Evolutionary conservation across 2,113 vertebrate species (phyloP), one percentile per base, ranked within the genome.

Genomic region (Gavialis gangeticus): DNA sequence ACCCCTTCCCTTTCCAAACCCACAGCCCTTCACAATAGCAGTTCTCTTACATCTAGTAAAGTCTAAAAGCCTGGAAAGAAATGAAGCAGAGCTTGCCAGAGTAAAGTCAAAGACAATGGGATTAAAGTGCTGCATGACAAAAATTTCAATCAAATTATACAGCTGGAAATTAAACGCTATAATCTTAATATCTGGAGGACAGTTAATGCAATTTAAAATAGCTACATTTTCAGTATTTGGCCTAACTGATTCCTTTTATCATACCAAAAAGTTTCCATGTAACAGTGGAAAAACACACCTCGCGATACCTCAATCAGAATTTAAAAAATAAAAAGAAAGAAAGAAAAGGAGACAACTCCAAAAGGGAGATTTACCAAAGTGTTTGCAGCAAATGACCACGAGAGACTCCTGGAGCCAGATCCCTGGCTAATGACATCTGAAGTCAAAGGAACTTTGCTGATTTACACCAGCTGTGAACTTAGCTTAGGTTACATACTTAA

Each of bases 221-320:
- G 2, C 16, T 58, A 66, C n/a, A 19, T 24, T 60, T 56, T 46
- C 79, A 75, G 64, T 69, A 28, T 88, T 92, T 79, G 75, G 91
- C 93, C 54, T 21, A 0, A 10, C 66, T 22, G 84, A 84, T 79
- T 73, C 28, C 28, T 69, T 24, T 3, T 21, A 22, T 75, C 64
- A 85, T 34, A 25, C 4, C 56, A 92, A 75, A 66, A 95, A 7
- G 2, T 90, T 59, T 91, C 79, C 84, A 91, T 79, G 25, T 82
- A 86, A 64, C 85, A 92, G 93, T 55, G n/a, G 55, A 86, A 95
- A 86, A 66, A 71, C 87, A 24, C 13, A 13, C 77, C 94, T 88
- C 54, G 67, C 8, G 79, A 79, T 56, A 85, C 3, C 56, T 71
- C 30, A 71, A 71, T 6, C 3, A 5, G 3, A 71, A 71, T 21